Evolutionary conservation across 2,113 vertebrate species (phyloP).

Genomic region (Mirza zaza): DNA sequence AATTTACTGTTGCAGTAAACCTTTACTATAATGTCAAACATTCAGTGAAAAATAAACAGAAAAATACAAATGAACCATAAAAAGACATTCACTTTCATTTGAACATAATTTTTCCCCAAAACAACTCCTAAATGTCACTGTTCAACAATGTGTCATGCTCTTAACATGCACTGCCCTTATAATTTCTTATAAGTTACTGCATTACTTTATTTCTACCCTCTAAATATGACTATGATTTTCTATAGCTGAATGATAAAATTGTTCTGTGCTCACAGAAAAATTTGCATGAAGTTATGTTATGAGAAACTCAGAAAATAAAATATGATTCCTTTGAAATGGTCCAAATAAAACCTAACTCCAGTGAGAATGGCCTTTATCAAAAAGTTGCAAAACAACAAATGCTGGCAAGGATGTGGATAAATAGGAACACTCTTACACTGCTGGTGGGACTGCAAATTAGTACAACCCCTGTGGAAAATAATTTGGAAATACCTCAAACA

Average conservation of each 20-base stretch:
- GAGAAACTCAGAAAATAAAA: not conserved
- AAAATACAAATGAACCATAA: conserved; percentile 37
- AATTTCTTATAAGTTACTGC: not conserved
- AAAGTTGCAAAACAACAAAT: no score
- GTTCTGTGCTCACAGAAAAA: not conserved
- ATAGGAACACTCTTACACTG: no score
- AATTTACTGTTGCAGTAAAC: not conserved
- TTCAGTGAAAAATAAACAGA: conserved; percentile 48
- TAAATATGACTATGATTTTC: not conserved
- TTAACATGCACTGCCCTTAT: not conserved
- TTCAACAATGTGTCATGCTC: not conserved
- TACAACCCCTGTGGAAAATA: no score
- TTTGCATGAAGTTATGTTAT: not conserved
- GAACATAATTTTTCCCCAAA: not conserved
- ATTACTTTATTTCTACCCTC: conserved; percentile 33
- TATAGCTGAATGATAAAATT: conserved; percentile 3
- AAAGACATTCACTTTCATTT: conserved; percentile 26
- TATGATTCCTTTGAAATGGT: not conserved
- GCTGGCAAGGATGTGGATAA: no score
- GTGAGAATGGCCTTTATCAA: no score
- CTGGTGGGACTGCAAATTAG: no score
- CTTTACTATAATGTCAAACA: conserved; percentile 16
- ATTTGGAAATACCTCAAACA: no score
- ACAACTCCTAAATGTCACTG: conserved; percentile 10
- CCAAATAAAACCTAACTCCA: not conserved